A percentile compares a stretch with the other conserved stretches of the same genome.
phyloP scores from a whole-genome alignment of 2,113 vertebrate species.

The Pogonocichla stellata region DNA sequence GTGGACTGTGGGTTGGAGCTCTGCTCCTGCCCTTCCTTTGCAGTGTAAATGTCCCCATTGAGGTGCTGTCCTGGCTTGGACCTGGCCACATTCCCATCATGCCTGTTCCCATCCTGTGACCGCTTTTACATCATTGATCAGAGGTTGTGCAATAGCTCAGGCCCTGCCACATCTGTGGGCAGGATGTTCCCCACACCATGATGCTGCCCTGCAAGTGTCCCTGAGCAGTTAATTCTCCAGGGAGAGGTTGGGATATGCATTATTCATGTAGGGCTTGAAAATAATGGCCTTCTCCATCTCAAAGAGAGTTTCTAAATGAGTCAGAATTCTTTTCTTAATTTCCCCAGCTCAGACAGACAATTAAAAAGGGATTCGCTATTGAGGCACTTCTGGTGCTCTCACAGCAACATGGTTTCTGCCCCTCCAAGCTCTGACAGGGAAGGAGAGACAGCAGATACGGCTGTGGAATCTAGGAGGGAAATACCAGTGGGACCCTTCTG shows the following conservation, averaged over 20 bases:
- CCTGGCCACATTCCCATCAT: background rate
- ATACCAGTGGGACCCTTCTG: background rate
- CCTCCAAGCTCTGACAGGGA: background rate
- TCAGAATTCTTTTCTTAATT: background rate
- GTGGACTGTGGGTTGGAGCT: background rate
- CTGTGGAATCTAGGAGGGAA: background rate
- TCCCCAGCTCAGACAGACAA: background rate
- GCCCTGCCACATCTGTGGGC: background rate
- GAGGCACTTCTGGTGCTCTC: background rate
- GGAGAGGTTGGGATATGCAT: background rate
- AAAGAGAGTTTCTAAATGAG: background rate
- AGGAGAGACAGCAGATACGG: background rate
- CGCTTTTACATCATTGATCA: fast-evolving
- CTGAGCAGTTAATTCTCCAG: background rate
- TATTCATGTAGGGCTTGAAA: background rate
- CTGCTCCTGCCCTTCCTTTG: background rate
- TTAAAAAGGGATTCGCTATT: background rate
- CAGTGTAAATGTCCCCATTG: background rate
- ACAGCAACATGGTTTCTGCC: background rate
- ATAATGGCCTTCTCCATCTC: background rate
- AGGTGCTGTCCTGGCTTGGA: background rate
- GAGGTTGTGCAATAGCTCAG: background rate
- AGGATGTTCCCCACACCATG: background rate
- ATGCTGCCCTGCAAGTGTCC: background rate
- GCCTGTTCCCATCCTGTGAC: fast-evolving